These are phyloP conservation scores for Drosophila ezoana DNA, from an alignment of 2,888 invertebrate species.

Conservation along the genomic window DNA sequence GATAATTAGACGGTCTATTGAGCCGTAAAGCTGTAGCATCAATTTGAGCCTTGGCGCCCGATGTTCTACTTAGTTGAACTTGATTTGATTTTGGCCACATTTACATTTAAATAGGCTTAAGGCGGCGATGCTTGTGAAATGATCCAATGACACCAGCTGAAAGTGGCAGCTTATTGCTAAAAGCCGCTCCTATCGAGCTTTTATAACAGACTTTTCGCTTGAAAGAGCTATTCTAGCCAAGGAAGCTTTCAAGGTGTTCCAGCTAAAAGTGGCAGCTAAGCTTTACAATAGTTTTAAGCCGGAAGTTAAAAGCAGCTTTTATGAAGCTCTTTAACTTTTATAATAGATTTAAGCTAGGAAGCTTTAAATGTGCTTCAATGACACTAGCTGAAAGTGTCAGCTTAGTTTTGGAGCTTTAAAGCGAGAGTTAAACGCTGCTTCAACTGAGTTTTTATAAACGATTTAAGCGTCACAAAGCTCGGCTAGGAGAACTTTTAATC, in stretches of 20 bases:
- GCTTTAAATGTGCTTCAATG: not conserved
- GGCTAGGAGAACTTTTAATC: not conserved
- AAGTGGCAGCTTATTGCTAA: not conserved
- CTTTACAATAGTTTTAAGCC: no score
- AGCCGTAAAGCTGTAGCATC: slow-evolving; percentile 63
- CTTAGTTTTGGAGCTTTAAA: not conserved
- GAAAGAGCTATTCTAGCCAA: no score
- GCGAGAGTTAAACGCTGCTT: no score
- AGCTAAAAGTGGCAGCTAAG: slow-evolving; percentile 3
- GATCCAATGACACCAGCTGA: slow-evolving; percentile 4
- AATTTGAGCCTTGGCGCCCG: slow-evolving; percentile 10
- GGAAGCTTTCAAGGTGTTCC: no score
- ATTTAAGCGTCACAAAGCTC: not conserved
- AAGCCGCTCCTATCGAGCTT: no score
- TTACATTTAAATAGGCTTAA: slow-evolving; percentile 16
- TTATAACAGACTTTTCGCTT: not conserved
- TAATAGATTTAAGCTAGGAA: not conserved
- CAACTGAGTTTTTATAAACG: no score
- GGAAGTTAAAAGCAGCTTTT: no score
- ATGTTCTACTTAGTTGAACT: slow-evolving; percentile 58
- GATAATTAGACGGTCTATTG: slow-evolving; percentile 71
- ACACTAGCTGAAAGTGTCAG: slow-evolving; percentile 3
- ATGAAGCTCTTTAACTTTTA: no score
- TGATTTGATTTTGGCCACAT: slow-evolving; percentile 61
- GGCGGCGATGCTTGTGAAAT: not conserved